Evolutionary conservation across 2,888 invertebrate genomes (phyloP).

Genomic region (Leptopilina drosophilae): DNA sequence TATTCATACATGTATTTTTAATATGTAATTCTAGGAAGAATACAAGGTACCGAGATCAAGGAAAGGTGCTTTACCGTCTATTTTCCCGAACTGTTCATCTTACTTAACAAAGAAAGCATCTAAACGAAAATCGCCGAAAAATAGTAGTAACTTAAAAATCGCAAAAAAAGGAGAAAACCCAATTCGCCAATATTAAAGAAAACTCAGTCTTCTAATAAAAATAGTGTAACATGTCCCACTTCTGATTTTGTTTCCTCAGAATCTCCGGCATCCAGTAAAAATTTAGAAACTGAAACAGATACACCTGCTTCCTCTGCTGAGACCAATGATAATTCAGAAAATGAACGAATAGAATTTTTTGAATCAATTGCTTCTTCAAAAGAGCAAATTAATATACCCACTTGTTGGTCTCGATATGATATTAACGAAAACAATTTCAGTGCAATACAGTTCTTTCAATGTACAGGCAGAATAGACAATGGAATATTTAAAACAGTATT

Average conservation of each 20-base stretch:
- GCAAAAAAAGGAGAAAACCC: too few species aligned
- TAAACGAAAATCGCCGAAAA: not conserved
- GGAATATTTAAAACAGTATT: not conserved
- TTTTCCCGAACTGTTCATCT: not conserved
- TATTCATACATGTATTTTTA: too few species aligned
- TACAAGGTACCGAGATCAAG: not conserved
- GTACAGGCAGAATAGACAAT: not conserved
- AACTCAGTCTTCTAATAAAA: too few species aligned
- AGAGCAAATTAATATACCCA: not conserved
- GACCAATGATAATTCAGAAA: not conserved
- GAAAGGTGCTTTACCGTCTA: not conserved
- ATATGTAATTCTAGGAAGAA: not conserved
- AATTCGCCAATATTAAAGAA: not conserved
- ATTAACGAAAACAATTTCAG: not conserved
- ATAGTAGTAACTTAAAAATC: not conserved
- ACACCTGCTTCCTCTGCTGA: not conserved
- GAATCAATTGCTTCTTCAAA: not conserved
- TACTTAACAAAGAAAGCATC: not conserved
- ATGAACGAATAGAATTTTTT: not conserved
- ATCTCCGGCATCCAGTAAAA: too few species aligned
- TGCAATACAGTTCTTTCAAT: not conserved
- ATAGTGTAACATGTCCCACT: too few species aligned
- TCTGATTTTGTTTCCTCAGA: too few species aligned
- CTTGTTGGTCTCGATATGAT: not conserved
- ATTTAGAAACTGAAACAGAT: too few species aligned